Percentiles rank a stretch among this genome's conserved stretches.
Evolutionary conservation across 2,113 vertebrate species (phyloP).

Genomic region (Oryctolagus cuniculus): mOryCun1.1 NC_091436.1:24488001-24488500

Average conservation of each 20-base stretch:
- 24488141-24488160: neutral
- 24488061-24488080: neutral
- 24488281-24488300: neutral
- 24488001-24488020: neutral
- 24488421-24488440: constrained; percentile 48
- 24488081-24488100: neutral
- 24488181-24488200: no score
- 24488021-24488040: neutral
- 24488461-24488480: neutral
- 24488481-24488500: neutral
- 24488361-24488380: neutral
- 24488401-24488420: constrained; percentile 14
- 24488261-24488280: neutral
- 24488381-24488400: neutral
- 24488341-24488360: neutral
- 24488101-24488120: neutral
- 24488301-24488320: neutral
- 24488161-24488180: neutral
- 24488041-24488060: neutral
- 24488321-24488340: neutral
- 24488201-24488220: no score
- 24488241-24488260: neutral
- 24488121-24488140: neutral
- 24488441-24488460: constrained; percentile 71
- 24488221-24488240: neutral